phyloP scores from a whole-genome alignment of 2,888 invertebrate genomes.

The Junonia oenone region DNA sequence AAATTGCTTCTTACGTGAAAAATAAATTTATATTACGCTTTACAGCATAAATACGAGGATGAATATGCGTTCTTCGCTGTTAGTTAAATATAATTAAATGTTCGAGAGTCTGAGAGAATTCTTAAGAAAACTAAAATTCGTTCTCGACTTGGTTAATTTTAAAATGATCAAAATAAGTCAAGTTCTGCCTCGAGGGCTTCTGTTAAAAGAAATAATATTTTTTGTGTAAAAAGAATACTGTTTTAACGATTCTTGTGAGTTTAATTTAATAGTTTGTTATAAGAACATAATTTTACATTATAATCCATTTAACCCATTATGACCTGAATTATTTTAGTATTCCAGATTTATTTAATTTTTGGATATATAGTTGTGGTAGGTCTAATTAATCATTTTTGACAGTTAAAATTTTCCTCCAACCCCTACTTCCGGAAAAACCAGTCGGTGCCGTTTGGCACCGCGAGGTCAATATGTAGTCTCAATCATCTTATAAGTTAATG shows the following conservation, averaged over 20 bases:
- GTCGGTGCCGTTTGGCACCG: too few relatives aligned
- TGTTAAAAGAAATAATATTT: background rate
- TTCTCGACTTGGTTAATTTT: background rate
- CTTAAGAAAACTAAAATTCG: conserved; percentile 11
- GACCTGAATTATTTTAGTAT: too few relatives aligned
- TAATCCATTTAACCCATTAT: too few relatives aligned
- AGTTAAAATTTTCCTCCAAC: too few relatives aligned
- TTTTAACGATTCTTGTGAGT: background rate
- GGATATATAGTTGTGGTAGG: conserved; percentile 34
- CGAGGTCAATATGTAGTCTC: too few relatives aligned
- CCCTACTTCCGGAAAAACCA: too few relatives aligned
- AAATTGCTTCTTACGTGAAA: conserved; percentile 32
- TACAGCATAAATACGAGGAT: conserved; percentile 32
- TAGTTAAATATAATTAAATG: conserved; percentile 27
- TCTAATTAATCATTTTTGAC: too few relatives aligned
- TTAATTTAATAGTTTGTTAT: too few relatives aligned
- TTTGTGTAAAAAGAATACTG: background rate
- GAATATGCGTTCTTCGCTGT: conserved; percentile 25
- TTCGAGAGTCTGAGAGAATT: conserved; percentile 5
- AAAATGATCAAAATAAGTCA: conserved; percentile 6
- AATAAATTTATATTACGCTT: conserved; percentile 39
- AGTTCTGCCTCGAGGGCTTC: background rate
- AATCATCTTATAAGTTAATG: too few relatives aligned
- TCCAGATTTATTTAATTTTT: too few relatives aligned
- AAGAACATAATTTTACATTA: too few relatives aligned